Conservation (phyloP, 2,888 invertebrate genomes). For the Leptinotarsa juncta region DNA sequence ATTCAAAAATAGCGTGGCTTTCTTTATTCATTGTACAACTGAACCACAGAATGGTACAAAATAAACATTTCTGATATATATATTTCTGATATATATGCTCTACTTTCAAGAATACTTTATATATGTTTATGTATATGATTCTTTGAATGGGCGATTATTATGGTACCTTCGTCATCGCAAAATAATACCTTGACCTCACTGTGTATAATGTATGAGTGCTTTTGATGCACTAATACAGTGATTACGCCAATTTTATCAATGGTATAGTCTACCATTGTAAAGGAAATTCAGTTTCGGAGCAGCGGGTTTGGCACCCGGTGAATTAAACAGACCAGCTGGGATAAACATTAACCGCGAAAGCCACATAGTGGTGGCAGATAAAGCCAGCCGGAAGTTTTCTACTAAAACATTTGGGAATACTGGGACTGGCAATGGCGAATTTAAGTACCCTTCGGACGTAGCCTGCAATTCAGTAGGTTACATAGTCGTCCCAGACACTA, state of each 20-base stretch:
- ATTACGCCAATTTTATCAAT: no score
- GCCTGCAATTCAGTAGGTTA: conserved; percentile 85
- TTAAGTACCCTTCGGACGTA: conserved; percentile 98
- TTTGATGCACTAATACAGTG: conserved; percentile 73
- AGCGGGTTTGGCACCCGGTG: conserved; percentile 84
- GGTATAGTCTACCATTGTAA: no score
- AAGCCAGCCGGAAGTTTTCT: conserved; percentile 83
- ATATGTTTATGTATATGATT: conserved; percentile 72
- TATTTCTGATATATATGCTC: no score
- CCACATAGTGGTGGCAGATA: conserved; percentile 93
- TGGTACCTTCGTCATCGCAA: conserved; percentile 88
- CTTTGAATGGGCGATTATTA: conserved; percentile 92
- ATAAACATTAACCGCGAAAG: conserved; percentile 82
- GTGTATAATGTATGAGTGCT: conserved; percentile 24
- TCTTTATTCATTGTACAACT: no score
- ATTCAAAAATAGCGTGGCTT: no score
- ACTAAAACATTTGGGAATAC: conserved; percentile 66
- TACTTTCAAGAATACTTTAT: no score
- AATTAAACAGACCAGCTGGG: conserved; percentile 94
- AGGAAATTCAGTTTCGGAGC: conserved; percentile 84
- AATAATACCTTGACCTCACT: conserved; percentile 77
- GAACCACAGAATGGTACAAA: no score
- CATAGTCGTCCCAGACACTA: conserved; percentile 74
- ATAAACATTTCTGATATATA: no score
- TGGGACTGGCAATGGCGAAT: conserved; percentile 87